These are phyloP conservation scores for Serrognathus titanus DNA, from an alignment of 2,888 invertebrate genomes.

Conservation along the genomic window DNA sequence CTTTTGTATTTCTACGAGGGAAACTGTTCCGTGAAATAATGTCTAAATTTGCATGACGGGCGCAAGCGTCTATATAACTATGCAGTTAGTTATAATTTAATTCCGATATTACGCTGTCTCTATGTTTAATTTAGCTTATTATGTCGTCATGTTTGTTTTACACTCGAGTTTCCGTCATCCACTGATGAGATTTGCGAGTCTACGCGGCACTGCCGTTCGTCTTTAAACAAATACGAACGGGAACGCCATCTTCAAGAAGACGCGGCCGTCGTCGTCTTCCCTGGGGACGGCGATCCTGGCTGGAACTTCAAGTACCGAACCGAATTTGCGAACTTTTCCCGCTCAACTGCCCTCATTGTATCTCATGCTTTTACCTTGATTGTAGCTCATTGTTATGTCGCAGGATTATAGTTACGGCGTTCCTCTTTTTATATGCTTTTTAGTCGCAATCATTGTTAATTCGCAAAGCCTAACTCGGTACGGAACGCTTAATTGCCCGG, in stretches of 20 bases:
- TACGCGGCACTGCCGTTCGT: conserved; percentile 7
- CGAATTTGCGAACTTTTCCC: conserved; percentile 33
- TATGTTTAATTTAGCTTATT: conserved; percentile 45
- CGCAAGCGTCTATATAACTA: conserved; percentile 37
- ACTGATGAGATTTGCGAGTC: conserved; percentile 41
- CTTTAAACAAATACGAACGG: conserved; percentile 11
- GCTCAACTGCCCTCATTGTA: conserved; percentile 32
- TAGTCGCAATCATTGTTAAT: conserved; percentile 23
- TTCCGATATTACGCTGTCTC: conserved; percentile 42
- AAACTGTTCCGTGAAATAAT: conserved; percentile 38
- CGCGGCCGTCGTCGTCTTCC: conserved; percentile 17
- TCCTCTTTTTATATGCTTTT: conserved; percentile 17
- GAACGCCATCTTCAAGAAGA: conserved; percentile 3
- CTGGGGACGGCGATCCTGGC: conserved; percentile 22
- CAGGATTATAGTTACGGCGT: conserved; percentile 34
- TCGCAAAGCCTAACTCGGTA: conserved; percentile 19
- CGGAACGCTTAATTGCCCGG: conserved; percentile 36
- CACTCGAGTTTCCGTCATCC: conserved; percentile 41
- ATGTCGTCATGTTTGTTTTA: conserved; percentile 44
- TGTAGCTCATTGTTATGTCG: conserved; percentile 40
- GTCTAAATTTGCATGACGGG: conserved; percentile 41
- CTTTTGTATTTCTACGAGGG: conserved; percentile 25
- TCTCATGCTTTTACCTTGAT: conserved; percentile 38
- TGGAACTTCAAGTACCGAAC: conserved; percentile 23
- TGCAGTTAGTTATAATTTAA: conserved; percentile 42